Percentiles rank a stretch among this genome's conserved stretches.
Evolutionary conservation across 2,113 vertebrate genomes (phyloP).

Genomic region (Lampris megalopsis): DNA sequence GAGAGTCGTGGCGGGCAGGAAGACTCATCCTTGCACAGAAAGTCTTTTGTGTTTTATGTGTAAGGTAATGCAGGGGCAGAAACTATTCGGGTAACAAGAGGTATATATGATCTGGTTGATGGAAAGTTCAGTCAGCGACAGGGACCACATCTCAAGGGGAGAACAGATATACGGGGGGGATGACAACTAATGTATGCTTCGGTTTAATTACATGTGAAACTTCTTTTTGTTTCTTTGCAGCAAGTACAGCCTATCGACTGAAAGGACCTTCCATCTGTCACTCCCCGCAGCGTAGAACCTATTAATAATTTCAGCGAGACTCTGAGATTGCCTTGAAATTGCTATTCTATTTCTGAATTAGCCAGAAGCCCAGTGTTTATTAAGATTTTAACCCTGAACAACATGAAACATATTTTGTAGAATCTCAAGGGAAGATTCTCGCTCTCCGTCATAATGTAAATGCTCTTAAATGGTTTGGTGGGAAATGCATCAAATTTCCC

Average conservation of each 20-base stretch:
- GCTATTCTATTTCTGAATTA: constrained; percentile 21
- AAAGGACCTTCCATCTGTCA: background rate
- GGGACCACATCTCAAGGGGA: background rate
- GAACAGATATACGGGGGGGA: background rate
- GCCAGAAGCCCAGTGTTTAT: background rate
- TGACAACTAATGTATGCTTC: too few species aligned
- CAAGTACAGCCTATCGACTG: too few species aligned
- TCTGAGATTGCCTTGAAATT: constrained; percentile 28
- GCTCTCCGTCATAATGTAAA: background rate
- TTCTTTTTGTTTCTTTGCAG: too few species aligned
- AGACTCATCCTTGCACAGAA: background rate
- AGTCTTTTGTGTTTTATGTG: background rate
- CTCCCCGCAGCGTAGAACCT: background rate
- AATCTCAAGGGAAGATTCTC: too few species aligned
- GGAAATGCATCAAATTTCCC: background rate
- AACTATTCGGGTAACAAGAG: background rate
- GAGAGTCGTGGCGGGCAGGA: background rate
- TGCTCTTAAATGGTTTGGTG: background rate
- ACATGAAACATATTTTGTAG: too few species aligned
- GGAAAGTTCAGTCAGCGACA: background rate
- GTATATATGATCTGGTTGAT: background rate
- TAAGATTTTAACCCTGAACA: too few species aligned
- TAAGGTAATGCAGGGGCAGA: background rate
- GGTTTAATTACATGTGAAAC: too few species aligned
- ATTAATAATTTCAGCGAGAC: constrained; percentile 20